Base-by-base conservation (phyloP, 1,140 invertebrate genomes). In the Drosophila rhopaloa region DNA sequence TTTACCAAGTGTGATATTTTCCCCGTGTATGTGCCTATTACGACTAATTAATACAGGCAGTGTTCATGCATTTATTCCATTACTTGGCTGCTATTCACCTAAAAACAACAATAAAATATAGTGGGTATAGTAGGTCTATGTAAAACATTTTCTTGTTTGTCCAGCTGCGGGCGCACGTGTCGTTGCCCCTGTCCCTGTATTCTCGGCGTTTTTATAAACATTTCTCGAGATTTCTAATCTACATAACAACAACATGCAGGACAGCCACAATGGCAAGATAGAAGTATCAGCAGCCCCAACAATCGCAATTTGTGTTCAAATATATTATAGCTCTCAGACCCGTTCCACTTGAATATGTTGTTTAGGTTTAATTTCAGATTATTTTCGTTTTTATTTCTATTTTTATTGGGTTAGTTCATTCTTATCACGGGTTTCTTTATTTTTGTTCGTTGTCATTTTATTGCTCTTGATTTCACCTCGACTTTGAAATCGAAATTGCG, bases 401-500 rank as follows among this genome's bases (percentile, higher is more conserved):
- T 51, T 68, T 27, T 55, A 61, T 14, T 54, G 50, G 10, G 60
- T 41, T 65, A 66, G 41, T 46, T 76, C 9, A 9, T 37, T 46
- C 46, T 83, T 56, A 79, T 76, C 63, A 79, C 44, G 2, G 32
- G 44, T 63, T 32, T n/a, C 41, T 24, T n/a, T 62, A 32, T 47
- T 41, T 43, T 48, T 61, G 27, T 48, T 19, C 19, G 48, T n/a
- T 37, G 40, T 58, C 50, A 47, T 37, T 61, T 55, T 59, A 56
- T 71, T 62, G 61, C 51, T 63, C 55, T 61, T 50, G 41, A 56
- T 56, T 63, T 83, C 65, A 73, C 81, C 72, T 84, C 81, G 81
- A 83, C 81, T 83, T 80, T 84, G 77, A 84, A 85, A 80, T 80
- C 63, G 44, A 72, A 80, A 77, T 76, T 80, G 71, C 55, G 56